These are phyloP conservation scores for Scaptomyza flava DNA, from an alignment of 2,888 invertebrate genomes.

Conservation along the genomic window DNA sequence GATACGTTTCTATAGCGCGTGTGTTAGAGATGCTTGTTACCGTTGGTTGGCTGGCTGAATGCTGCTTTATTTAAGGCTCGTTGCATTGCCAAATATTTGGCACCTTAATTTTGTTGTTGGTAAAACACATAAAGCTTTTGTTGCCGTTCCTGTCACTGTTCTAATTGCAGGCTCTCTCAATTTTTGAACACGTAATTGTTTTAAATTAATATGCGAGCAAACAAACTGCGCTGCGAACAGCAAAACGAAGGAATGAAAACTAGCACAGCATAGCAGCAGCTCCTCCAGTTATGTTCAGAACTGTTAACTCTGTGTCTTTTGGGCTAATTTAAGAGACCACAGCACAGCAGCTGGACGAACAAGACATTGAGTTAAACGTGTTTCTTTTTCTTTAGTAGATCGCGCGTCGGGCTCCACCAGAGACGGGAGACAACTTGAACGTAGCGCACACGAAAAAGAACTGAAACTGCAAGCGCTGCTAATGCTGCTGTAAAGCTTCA, in stretches of 20 bases:
- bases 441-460: constrained; percentile 64
- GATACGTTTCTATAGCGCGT: constrained; percentile 1
- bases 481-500: constrained; percentile 53
- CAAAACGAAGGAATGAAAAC: constrained; percentile 9
- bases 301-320: constrained; percentile 24
- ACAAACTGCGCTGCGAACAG: constrained; percentile 15
- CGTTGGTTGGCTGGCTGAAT: neutral
- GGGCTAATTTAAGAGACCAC: constrained; percentile 44
- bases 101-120: neutral
- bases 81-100: constrained; percentile 28
- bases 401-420: constrained; percentile 32
- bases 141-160: neutral
- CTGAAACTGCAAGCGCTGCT: constrained; percentile 55
- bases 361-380: constrained; percentile 45
- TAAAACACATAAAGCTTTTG: neutral
- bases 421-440: constrained; percentile 37
- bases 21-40: constrained; percentile 9
- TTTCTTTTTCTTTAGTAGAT: constrained; percentile 35
- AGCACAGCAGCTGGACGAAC: constrained; percentile 33
- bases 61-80: constrained; percentile 49
- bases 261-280: constrained; percentile 17
- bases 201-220: constrained; percentile 25
- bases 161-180: constrained; percentile 6
- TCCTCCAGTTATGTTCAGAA: constrained; percentile 27
- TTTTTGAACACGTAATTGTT: constrained; percentile 52